Conservation (phyloP, 2,888 invertebrate species). For the Tromatobia lineatoria region DNA sequence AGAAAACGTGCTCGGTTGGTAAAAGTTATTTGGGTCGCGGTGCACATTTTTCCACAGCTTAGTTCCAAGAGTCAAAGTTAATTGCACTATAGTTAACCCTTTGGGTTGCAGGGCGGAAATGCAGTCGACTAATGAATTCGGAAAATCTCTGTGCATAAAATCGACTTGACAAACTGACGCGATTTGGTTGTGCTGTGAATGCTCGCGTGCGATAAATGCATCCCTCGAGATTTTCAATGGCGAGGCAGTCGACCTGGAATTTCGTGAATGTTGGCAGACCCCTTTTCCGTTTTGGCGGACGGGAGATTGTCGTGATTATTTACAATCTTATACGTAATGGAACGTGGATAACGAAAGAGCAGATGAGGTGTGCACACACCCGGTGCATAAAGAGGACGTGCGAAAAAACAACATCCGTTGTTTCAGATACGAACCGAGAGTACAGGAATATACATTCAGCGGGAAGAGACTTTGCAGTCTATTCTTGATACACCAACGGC, state of each 20-base stretch:
- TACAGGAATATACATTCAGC: slow-evolving; percentile 24
- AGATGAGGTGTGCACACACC: slow-evolving; percentile 23
- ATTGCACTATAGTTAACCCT: slow-evolving; percentile 41
- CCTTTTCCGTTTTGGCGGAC: slow-evolving; percentile 40
- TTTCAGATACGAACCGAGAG: slow-evolving; percentile 25
- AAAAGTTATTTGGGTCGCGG: slow-evolving; percentile 44
- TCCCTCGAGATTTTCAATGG: slow-evolving; percentile 39
- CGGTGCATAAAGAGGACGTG: slow-evolving; percentile 14
- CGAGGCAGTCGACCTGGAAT: slow-evolving; percentile 37
- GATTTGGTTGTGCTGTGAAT: slow-evolving; percentile 11
- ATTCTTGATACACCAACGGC: slow-evolving; percentile 59
- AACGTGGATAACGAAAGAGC: slow-evolving; percentile 14
- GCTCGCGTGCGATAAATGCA: slow-evolving; percentile 13
- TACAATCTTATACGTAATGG: slow-evolving; percentile 30
- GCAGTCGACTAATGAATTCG: slow-evolving; percentile 20
- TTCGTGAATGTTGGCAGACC: slow-evolving; percentile 47
- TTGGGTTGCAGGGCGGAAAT: background rate
- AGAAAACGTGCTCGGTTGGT: background rate
- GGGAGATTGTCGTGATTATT: slow-evolving; percentile 51
- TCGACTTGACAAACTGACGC: background rate
- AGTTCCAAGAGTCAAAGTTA: slow-evolving; percentile 47
- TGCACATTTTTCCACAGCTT: slow-evolving; percentile 28
- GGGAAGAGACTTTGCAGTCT: slow-evolving; percentile 57
- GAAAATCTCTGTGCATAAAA: slow-evolving; percentile 12
- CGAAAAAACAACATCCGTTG: background rate